These are phyloP conservation scores for Drosophila lacicola DNA, from an alignment of 2,888 invertebrate species.

Conservation along the genomic window DNA sequence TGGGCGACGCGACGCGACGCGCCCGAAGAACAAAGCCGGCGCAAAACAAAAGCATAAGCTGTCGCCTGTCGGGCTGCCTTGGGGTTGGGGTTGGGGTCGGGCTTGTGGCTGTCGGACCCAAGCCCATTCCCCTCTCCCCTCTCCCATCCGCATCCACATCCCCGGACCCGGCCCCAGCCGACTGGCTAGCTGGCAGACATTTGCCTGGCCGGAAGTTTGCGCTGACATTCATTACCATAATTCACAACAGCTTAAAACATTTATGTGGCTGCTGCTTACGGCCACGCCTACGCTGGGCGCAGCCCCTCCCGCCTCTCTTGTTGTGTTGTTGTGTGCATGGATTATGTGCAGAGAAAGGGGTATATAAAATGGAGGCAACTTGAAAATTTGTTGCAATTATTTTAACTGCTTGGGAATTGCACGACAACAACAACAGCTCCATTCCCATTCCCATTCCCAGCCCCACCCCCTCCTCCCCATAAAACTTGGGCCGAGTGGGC, in stretches of 20 bases:
- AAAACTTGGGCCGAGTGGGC: constrained; percentile 34
- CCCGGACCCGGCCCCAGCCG: neutral
- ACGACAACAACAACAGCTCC: constrained; percentile 24
- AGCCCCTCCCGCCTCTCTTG: neutral
- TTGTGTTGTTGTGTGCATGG: constrained; percentile 36
- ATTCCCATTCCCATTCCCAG: neutral
- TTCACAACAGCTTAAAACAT: constrained; percentile 79
- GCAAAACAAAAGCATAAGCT: constrained; percentile 31
- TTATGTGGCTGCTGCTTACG: constrained; percentile 69
- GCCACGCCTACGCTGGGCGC: constrained; percentile 29
- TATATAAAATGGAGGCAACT: constrained; percentile 59
- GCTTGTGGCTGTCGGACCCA: neutral
- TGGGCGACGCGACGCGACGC: constrained; percentile 6
- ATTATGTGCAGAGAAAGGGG: constrained; percentile 53
- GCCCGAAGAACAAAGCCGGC: constrained; percentile 35
- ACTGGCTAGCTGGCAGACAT: constrained; percentile 27
- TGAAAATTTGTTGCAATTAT: constrained; percentile 75
- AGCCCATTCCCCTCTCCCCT: neutral
- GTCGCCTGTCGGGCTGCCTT: neutral
- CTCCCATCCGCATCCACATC: no score
- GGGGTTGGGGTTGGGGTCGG: neutral
- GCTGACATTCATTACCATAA: constrained; percentile 80
- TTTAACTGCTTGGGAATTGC: constrained; percentile 68
- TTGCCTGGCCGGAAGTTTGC: constrained; percentile 67
- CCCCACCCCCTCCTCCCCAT: neutral